Conservation (phyloP, 2,113 vertebrate species). For the Bungarus multicinctus region DNA sequence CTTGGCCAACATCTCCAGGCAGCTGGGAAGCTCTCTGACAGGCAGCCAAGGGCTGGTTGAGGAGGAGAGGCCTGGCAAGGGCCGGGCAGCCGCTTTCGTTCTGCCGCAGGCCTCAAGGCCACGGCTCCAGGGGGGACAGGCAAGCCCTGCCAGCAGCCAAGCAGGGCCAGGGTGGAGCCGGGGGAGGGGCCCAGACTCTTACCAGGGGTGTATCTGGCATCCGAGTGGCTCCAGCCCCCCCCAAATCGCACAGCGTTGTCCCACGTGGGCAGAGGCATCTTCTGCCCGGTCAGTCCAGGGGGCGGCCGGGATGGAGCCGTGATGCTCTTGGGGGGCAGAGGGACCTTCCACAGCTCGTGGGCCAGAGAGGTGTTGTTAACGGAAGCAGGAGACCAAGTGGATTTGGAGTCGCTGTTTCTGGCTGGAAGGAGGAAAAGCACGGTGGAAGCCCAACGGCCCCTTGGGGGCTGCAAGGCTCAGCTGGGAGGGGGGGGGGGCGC, state of each 20-base stretch:
- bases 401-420: slow-evolving; percentile 98
- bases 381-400: slow-evolving; percentile 92
- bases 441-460: rapidly evolving
- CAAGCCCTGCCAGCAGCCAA: not conserved
- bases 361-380: slow-evolving; percentile 97
- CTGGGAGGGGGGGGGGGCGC: not conserved
- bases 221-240: slow-evolving; percentile 85
- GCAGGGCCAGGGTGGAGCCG: rapidly evolving
- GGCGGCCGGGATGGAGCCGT: slow-evolving; percentile 95
- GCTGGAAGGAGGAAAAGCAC: slow-evolving; percentile 62
- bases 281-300: slow-evolving; percentile 95
- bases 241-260: slow-evolving; percentile 86
- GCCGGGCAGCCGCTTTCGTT: not conserved
- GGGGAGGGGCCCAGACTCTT: slow-evolving; percentile 39
- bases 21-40: not conserved
- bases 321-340: slow-evolving; percentile 92
- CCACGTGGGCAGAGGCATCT: slow-evolving; percentile 88
- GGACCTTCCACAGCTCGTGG: slow-evolving; percentile 99
- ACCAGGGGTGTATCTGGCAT: slow-evolving; percentile 96
- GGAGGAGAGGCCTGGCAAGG: not conserved
- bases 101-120: not conserved
- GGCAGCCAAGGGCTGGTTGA: not conserved
- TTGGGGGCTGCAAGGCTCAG: not conserved
- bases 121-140: not conserved
- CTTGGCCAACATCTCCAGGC: not conserved